Evolutionary conservation across 92 coral and sea anemone species (phyloP), one percentile per base, ranked within the genome.

Genomic region (Epizoanthus scotinus): DNA sequence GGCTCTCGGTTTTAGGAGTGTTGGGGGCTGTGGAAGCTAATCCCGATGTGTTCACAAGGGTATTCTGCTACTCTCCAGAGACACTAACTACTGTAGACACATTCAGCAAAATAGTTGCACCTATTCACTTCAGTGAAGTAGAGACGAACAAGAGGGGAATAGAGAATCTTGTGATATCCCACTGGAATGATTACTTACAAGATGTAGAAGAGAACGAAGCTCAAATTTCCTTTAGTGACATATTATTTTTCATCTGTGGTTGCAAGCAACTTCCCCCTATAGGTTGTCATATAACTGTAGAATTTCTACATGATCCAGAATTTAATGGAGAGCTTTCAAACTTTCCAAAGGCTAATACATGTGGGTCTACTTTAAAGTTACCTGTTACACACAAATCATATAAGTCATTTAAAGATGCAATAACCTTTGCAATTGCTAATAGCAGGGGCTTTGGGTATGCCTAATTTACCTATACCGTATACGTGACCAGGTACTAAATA

Each of bases 391-490:
- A 84, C 68, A 64, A 85, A 70, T 73, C 82, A 74, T 89, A 85
- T 64, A 59, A 56, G 8, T 68, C 87, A 22, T 89, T 89, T 67
- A 85, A 64, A 74, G 83, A 81, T 85, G 75, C 89, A 67, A 79
- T 85, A 80, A 84, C 89, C 61, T 85, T 85, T 80, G 91, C 91
- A 49, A 73, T 88, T 58, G 77, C 83, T 36, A 88, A 88, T 77
- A 79, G 86, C 89, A 88, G 81, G 67, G 89, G 91, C 52, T 84
- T 88, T 88, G 91, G 91, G 27, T 88, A 85, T 81, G 84, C 84
- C 55, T 85, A 81, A 83, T n/a, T n/a, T n/a, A n/a, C n/a, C n/a
- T n/a, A n/a, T n/a, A n/a, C n/a, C n/a, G n/a, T n/a, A n/a, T n/a
- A n/a, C n/a, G n/a, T n/a, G n/a, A n/a, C n/a, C n/a, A n/a, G n/a